Base-by-base conservation (phyloP, 2,113 vertebrate genomes). In the Saccopteryx leptura region DNA sequence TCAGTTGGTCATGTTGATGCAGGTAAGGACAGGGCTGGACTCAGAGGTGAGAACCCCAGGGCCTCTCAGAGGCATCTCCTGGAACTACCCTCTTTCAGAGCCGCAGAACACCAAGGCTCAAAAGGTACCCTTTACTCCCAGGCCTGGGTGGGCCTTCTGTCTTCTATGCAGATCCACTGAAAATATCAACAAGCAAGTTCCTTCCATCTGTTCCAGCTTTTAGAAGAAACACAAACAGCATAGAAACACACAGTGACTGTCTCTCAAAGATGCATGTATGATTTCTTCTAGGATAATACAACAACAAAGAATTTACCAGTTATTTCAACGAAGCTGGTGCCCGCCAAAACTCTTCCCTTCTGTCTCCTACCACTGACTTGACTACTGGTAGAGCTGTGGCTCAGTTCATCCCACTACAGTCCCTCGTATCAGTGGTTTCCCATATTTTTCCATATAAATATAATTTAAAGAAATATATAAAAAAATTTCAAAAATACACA, bases 31-130 rank as follows among this genome's bases (percentile, higher is more conserved):
- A 93, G 69, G 0, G 2, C 52, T 54, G 66, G 63, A 17, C 33
- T 63, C 97, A 69, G 39, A 91, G 68, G 90, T n/a, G 0, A 9
- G 54, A 90, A 66, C 33, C 0, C 78, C 28, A 79, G 74, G 0
- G 0, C 56, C 93, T 58, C 39, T 91, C 82, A 90, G 86, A 96
- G 94, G 65, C 93, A 71, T 94, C 85, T 96, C 90, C 31, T 94
- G 88, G 86, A 0, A 72, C 93, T 91, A 71, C 60, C 83, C 90
- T 93, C 72, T 93, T 75, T 76, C 89, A 82, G n/a, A 61, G 89
- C 28, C 81, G n/a, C 63, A 61, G 94, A 94, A 48, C 12, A 80
- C 71, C 1, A 3, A 39, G 9, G 48, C 78, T 10, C 60, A 90
- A 85, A 81, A 56, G 15, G 60, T 26, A 39, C 31, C 56, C 23